Conservation (phyloP, 2,113 vertebrate species). For the Actenoides hombroni region DNA sequence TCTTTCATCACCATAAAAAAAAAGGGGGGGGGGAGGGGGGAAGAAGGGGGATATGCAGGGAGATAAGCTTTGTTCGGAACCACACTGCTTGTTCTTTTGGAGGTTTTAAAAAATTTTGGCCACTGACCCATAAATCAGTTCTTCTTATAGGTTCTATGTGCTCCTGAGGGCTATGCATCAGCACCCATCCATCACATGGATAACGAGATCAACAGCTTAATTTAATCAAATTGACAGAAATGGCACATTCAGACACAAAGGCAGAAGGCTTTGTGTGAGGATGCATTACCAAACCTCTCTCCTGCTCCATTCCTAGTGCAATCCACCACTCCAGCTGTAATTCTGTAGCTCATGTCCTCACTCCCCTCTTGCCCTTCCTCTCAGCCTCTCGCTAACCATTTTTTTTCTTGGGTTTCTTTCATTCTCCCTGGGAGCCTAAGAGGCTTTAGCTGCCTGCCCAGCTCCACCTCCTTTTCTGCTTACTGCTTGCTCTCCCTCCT, state of each 20-base stretch:
- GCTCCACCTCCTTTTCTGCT: conserved; percentile 48
- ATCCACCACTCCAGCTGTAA: background rate
- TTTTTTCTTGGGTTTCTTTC: background rate
- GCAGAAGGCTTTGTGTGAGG: background rate
- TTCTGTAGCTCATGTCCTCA: background rate
- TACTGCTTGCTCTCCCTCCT: conserved; percentile 23
- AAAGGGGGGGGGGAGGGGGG: background rate
- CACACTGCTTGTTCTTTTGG: background rate
- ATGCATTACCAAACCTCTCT: background rate
- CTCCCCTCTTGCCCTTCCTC: background rate
- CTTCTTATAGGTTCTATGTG: background rate
- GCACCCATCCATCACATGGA: background rate
- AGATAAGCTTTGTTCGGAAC: background rate
- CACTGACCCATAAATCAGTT: background rate
- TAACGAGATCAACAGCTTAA: background rate
- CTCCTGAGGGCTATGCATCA: background rate
- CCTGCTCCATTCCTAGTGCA: background rate
- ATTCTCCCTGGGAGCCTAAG: background rate
- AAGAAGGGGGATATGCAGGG: background rate
- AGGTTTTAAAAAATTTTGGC: background rate
- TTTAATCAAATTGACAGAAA: conserved; percentile 12
- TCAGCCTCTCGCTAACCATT: background rate
- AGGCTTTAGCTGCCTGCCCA: background rate
- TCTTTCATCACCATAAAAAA: background rate
- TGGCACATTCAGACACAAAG: background rate